Conservation (phyloP, 92 coral and sea anemone species). For the Zoanthus sansibaricus region DNA sequence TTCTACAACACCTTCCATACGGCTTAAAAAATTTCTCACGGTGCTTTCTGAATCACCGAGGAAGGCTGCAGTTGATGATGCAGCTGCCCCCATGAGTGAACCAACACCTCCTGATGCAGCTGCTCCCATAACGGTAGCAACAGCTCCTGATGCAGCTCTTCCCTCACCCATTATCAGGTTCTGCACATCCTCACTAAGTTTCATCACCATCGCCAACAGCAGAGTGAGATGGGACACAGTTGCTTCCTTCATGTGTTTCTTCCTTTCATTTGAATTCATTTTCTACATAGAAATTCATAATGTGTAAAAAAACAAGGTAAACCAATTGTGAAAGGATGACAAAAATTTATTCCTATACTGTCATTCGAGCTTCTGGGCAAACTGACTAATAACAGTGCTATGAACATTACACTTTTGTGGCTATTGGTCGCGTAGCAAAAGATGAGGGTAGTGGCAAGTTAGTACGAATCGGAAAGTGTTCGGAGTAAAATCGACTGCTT, state of each 20-base stretch:
- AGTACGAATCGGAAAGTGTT: too few relatives aligned
- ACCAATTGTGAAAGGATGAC: too few relatives aligned
- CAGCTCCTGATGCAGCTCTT: not conserved
- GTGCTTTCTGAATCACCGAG: conserved; percentile 1
- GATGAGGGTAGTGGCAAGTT: too few relatives aligned
- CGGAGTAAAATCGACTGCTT: too few relatives aligned
- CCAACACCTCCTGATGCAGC: not conserved
- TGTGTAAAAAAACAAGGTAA: too few relatives aligned
- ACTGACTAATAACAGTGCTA: too few relatives aligned
- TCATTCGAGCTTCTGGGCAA: too few relatives aligned
- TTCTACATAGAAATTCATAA: not conserved
- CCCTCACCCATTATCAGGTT: not conserved
- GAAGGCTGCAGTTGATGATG: conserved; percentile 9
- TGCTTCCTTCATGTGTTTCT: not conserved
- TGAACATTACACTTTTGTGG: too few relatives aligned
- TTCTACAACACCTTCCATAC: not conserved
- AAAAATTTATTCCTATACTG: too few relatives aligned
- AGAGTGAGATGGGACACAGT: not conserved
- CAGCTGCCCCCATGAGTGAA: not conserved
- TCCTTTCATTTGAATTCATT: not conserved
- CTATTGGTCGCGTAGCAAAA: too few relatives aligned
- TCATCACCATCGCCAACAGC: too few relatives aligned
- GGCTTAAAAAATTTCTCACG: not conserved
- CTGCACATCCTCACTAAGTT: not conserved
- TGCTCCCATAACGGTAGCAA: too few relatives aligned